Conservation (phyloP, 2,888 invertebrate species). For the Pristionchus entomophagus region DNA sequence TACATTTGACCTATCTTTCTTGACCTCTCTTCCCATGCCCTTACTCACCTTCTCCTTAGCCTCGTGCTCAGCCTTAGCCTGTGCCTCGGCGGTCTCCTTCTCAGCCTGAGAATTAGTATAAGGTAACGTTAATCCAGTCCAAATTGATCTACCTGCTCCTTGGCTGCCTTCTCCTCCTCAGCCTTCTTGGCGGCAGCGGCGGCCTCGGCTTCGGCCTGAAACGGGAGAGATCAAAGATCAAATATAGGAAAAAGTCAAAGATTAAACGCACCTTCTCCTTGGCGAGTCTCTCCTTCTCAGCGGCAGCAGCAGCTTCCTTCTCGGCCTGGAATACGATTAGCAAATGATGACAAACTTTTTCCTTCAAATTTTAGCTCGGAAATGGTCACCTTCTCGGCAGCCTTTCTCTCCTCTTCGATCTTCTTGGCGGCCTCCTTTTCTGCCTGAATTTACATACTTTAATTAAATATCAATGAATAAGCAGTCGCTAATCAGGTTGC, state of each 20-base stretch:
- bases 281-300: slow-evolving; percentile 52
- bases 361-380: background rate
- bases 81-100: slow-evolving; percentile 27
- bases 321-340: background rate
- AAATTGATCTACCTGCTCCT: slow-evolving; percentile 50
- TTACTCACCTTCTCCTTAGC: slow-evolving; percentile 50
- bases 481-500: no score
- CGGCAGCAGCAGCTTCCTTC: slow-evolving; percentile 50
- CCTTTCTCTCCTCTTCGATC: slow-evolving; percentile 25
- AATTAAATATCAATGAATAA: background rate
- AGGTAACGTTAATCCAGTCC: background rate
- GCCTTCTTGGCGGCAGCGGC: slow-evolving; percentile 49
- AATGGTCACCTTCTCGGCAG: slow-evolving; percentile 1
- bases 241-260: no score
- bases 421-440: slow-evolving; percentile 42
- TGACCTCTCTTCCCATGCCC: background rate
- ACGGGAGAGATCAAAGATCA: background rate
- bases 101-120: background rate
- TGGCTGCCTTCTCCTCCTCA: slow-evolving; percentile 51
- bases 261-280: slow-evolving; percentile 53
- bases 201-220: slow-evolving; percentile 43
- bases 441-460: background rate
- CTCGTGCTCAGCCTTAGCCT: slow-evolving; percentile 53
- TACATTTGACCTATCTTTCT: background rate
- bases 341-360: no score